These are phyloP conservation scores for Aptenodytes patagonicus DNA, from an alignment of 2,113 vertebrate species.

Conservation along the genomic window DNA sequence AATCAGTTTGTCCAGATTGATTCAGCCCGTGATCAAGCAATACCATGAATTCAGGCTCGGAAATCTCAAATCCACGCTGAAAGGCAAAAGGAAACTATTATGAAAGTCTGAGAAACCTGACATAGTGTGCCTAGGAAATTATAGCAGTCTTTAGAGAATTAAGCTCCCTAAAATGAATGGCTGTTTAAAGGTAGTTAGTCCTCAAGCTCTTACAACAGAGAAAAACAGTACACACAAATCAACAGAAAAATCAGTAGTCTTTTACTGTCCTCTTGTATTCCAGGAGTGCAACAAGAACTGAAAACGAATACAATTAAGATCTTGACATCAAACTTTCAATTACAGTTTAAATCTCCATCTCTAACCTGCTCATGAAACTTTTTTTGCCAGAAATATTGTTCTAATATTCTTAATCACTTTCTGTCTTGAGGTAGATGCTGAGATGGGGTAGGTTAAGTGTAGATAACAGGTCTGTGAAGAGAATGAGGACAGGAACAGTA, in stretches of 20 bases:
- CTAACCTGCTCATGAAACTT: not conserved
- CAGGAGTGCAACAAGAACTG: not conserved
- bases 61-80: not conserved
- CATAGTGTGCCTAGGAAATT: not conserved
- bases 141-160: not conserved
- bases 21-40: not conserved
- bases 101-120: not conserved
- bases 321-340: not conserved
- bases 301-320: not conserved
- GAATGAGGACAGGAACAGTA: not conserved
- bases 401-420: not conserved
- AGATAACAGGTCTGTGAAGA: not conserved
- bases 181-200: not conserved
- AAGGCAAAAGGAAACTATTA: not conserved
- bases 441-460: not conserved
- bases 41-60: not conserved
- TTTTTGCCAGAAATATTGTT: not conserved
- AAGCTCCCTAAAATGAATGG: not conserved
- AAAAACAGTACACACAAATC: not conserved
- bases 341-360: not conserved
- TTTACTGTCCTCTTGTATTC: not conserved
- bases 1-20: not conserved
- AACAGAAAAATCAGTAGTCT: not conserved
- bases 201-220: not conserved
- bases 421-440: not conserved